Percentiles rank a stretch among this genome's conserved stretches.
Evolutionary conservation across 1,140 invertebrate genomes (phyloP).

Genomic region (Sipha flava): DNA sequence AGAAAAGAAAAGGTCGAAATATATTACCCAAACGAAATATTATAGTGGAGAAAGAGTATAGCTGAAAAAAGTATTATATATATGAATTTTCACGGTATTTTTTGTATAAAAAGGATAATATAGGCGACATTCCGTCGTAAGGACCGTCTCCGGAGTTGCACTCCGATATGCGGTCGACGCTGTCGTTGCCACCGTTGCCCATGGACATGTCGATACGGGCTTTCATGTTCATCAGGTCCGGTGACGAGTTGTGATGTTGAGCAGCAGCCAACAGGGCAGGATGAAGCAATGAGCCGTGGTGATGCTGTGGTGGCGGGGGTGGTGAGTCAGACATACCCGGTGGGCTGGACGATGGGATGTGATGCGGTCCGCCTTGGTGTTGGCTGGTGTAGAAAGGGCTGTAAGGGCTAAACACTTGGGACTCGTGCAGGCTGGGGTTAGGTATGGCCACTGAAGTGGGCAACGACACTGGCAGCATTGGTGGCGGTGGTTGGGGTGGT

Average conservation of each 20-base stretch:
- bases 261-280: conserved; percentile 66
- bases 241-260: conserved; percentile 57
- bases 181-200: conserved; percentile 47
- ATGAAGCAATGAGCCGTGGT: conserved; percentile 49
- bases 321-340: conserved; percentile 38
- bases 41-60: too few species aligned
- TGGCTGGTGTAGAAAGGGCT: conserved; percentile 71
- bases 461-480: conserved; percentile 75
- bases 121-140: conserved; percentile 83
- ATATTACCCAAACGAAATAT: too few species aligned
- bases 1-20: background rate
- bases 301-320: conserved; percentile 40
- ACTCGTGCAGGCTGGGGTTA: conserved; percentile 89
- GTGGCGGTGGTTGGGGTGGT: conserved; percentile 61
- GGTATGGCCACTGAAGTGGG: conserved; percentile 91
- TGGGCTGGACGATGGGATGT: conserved; percentile 39
- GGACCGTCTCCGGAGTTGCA: conserved; percentile 79
- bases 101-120: conserved; percentile 79
- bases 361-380: conserved; percentile 40
- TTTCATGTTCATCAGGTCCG: conserved; percentile 64
- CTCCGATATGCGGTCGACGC: conserved; percentile 72
- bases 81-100: background rate
- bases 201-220: conserved; percentile 33
- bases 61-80: too few species aligned
- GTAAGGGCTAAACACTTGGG: conserved; percentile 84